Percentiles rank a stretch among this genome's conserved stretches.
These are phyloP conservation scores for Vandiemenella viatica DNA, from an alignment of 2,888 invertebrate species.

Conservation along the genomic window DNA sequence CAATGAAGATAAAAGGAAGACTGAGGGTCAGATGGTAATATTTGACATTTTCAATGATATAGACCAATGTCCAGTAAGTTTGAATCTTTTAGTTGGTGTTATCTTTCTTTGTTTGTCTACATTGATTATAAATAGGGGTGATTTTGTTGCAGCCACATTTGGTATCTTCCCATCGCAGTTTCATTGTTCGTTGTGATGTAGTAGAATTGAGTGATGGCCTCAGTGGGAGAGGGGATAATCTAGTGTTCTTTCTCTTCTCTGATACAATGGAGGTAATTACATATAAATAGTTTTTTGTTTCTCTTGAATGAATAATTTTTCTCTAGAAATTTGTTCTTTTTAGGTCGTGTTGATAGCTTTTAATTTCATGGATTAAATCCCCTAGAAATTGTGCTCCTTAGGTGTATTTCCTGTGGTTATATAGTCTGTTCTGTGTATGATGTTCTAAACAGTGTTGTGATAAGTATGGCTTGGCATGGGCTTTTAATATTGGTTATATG, in stretches of 20 bases:
- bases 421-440: no score
- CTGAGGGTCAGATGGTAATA: conserved; percentile 88
- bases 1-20: conserved; percentile 93
- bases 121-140: not conserved
- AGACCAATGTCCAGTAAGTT: conserved; percentile 80
- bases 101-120: not conserved
- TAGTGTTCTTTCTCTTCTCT: conserved; percentile 84
- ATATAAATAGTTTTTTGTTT: no score
- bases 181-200: conserved; percentile 76
- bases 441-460: no score
- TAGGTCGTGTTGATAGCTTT: no score
- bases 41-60: conserved; percentile 97
- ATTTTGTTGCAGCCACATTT: conserved; percentile 55
- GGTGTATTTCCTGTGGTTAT: no score
- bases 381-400: no score
- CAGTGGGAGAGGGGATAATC: conserved; percentile 70
- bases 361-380: no score
- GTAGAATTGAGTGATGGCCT: conserved; percentile 71
- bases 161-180: conserved; percentile 82
- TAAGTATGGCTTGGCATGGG: no score
- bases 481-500: no score
- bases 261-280: conserved; percentile 83
- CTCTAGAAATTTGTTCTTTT: no score
- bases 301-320: no score
- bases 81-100: not conserved